Percentiles rank a stretch among this genome's conserved stretches.
Evolutionary conservation across 2,888 invertebrate genomes (phyloP).

Genomic region (Byasa hedistus): DNA sequence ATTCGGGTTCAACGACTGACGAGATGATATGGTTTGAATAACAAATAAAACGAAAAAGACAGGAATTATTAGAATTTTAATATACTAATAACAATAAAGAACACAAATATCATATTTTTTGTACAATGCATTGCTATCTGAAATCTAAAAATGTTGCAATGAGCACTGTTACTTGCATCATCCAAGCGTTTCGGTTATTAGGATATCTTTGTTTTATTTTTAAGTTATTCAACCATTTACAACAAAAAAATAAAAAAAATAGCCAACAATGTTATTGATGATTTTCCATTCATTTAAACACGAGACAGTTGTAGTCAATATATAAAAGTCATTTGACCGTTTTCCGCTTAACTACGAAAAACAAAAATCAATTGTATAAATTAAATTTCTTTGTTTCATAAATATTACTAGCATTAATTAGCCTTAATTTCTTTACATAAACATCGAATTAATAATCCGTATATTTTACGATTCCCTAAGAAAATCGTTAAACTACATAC

Average conservation of each 20-base stretch:
- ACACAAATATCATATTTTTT: neutral
- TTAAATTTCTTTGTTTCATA: neutral
- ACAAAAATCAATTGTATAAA: neutral
- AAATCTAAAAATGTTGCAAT: slow-evolving; percentile 7
- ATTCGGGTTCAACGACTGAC: neutral
- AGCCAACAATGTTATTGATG: neutral
- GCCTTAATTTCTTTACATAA: neutral
- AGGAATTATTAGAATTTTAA: neutral
- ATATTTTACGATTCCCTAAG: neutral
- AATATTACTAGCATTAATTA: neutral
- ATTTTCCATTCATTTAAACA: neutral
- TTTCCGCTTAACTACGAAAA: neutral
- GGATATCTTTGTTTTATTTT: slow-evolving; percentile 1
- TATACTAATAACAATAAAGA: slow-evolving; percentile 1
- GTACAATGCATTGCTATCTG: neutral
- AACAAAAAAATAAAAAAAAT: neutral
- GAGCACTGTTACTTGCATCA: neutral
- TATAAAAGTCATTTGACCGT: neutral
- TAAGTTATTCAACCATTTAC: neutral
- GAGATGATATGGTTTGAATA: neutral
- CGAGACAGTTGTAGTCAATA: neutral
- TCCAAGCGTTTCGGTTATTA: slow-evolving; percentile 4
- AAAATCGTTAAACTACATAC: neutral
- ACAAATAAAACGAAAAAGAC: neutral
- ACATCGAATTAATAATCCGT: neutral